These are phyloP conservation scores for Phylloscopus trochilus DNA, from an alignment of 2,113 vertebrate species.

Conservation along the genomic window DNA sequence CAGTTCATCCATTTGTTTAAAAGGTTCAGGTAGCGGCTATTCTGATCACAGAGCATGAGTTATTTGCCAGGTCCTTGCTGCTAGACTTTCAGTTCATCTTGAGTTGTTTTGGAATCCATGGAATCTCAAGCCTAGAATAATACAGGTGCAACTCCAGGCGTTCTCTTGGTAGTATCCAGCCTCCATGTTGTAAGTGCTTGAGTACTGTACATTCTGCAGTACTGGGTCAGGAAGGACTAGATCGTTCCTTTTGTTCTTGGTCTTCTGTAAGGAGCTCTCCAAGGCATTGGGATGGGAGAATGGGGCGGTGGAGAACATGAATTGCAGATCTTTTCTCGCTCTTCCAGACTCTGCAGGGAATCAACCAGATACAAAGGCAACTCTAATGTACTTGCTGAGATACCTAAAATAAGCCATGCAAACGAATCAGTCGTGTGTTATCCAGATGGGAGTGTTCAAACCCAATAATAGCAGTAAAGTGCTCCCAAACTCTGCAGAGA, in stretches of 20 bases:
- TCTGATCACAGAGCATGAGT: background rate
- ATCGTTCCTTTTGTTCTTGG: background rate
- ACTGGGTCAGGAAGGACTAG: background rate
- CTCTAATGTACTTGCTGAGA: constrained; percentile 1
- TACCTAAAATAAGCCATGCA: constrained; percentile 59
- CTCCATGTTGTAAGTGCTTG: background rate
- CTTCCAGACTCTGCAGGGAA: background rate
- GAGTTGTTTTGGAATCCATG: background rate
- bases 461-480: constrained; percentile 63
- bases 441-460: constrained; percentile 60
- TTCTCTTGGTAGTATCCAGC: background rate
- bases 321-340: background rate
- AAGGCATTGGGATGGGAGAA: background rate
- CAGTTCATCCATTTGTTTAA: background rate
- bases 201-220: background rate
- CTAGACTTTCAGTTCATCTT: background rate
- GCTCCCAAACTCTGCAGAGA: constrained; percentile 47
- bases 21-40: background rate
- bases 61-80: background rate
- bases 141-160: background rate
- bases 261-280: background rate
- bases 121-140: background rate
- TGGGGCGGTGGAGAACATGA: background rate
- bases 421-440: constrained; percentile 53
- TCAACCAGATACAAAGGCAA: background rate